These are phyloP conservation scores for Anticlea derivata DNA, from an alignment of 2,888 invertebrate genomes.

Conservation along the genomic window DNA sequence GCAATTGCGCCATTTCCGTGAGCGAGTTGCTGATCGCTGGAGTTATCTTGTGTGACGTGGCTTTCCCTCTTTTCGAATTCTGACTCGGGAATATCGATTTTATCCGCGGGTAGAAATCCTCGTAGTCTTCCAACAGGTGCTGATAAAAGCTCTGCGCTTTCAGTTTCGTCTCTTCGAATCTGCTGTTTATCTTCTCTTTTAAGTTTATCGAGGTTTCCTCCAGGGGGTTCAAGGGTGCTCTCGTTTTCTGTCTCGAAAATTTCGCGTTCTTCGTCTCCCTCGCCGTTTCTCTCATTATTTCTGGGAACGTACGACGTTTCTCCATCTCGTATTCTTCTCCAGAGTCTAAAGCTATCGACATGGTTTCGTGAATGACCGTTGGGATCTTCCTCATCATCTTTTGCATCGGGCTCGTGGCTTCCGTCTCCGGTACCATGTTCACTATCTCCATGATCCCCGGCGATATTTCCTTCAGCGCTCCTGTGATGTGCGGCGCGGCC, in stretches of 20 bases:
- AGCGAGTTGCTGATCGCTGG: constrained; percentile 73
- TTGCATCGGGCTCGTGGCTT: constrained; percentile 60
- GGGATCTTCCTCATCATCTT: constrained; percentile 70
- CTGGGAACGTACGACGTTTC: constrained; percentile 28
- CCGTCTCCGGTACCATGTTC: constrained; percentile 66
- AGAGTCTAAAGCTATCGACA: constrained; percentile 66
- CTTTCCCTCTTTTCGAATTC: constrained; percentile 62
- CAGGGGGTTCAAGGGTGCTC: constrained; percentile 31
- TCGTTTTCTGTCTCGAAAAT: constrained; percentile 22
- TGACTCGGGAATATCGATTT: constrained; percentile 52
- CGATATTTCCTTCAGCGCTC: constrained; percentile 72
- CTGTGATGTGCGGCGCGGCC: constrained; percentile 75
- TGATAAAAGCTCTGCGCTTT: constrained; percentile 68
- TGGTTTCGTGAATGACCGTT: constrained; percentile 68
- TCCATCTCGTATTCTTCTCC: constrained; percentile 49
- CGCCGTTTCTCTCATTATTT: constrained; percentile 50
- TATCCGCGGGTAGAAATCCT: constrained; percentile 57
- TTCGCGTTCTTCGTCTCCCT: constrained; percentile 19
- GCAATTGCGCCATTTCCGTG: constrained; percentile 67
- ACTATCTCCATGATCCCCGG: constrained; percentile 76
- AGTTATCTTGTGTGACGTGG: constrained; percentile 59
- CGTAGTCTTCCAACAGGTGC: constrained; percentile 67
- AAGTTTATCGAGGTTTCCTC: constrained; percentile 47
- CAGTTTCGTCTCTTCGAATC: constrained; percentile 64
- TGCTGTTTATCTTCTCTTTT: constrained; percentile 33